These are phyloP conservation scores for Vultur gryphus DNA, from an alignment of 2,797 vertebrate genomes.

Conservation along the genomic window DNA sequence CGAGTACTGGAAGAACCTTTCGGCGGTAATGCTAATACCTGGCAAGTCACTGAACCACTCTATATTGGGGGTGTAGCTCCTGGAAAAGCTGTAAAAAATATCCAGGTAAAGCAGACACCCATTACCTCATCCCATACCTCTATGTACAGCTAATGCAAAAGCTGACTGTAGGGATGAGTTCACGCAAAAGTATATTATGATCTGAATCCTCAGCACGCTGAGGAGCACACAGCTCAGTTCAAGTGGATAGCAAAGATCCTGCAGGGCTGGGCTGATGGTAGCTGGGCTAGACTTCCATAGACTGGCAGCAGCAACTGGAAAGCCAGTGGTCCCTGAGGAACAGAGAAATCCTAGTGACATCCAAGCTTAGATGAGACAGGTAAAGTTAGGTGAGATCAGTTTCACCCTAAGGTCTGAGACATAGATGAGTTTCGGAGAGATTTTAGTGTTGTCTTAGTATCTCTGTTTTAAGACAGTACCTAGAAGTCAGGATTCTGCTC, in stretches of 20 bases:
- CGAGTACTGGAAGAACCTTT: constrained; percentile 80
- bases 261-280: neutral
- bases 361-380: neutral
- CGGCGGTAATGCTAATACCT: constrained; percentile 51
- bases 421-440: neutral
- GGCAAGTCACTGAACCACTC: constrained; percentile 82
- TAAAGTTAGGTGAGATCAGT: neutral
- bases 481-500: neutral
- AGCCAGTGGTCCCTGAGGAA: neutral
- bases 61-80: constrained; percentile 90
- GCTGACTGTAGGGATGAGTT: neutral
- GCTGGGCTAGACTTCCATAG: neutral
- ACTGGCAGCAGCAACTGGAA: neutral
- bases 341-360: neutral
- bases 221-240: neutral
- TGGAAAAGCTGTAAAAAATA: constrained; percentile 83
- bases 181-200: neutral
- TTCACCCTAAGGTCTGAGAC: neutral
- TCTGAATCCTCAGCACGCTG: neutral
- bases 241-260: neutral
- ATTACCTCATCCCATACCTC: neutral
- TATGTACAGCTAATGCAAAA: neutral
- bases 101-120: constrained; percentile 79
- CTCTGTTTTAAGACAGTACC: neutral
- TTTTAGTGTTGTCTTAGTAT: neutral